These are phyloP conservation scores for Cryptocheilus praepositus DNA, from an alignment of 2,888 invertebrate species.

Conservation along the genomic window DNA sequence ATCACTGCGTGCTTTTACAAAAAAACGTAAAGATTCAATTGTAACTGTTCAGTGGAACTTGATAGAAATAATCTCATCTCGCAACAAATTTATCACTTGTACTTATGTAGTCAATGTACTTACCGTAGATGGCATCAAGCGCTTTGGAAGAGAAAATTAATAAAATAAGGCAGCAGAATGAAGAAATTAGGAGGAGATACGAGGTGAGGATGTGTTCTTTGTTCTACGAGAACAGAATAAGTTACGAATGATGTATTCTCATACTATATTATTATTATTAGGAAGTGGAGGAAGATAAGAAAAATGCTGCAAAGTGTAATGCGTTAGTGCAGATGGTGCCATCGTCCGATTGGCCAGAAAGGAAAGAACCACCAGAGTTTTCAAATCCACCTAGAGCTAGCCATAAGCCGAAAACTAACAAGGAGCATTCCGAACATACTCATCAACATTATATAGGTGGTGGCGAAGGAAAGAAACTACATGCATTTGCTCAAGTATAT, in stretches of 20 bases:
- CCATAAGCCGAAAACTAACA: slow-evolving; percentile 51
- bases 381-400: slow-evolving; percentile 53
- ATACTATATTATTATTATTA: slow-evolving; percentile 29
- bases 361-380: slow-evolving; percentile 71
- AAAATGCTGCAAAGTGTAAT: slow-evolving; percentile 73
- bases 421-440: slow-evolving; percentile 53
- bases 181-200: slow-evolving; percentile 69
- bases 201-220: slow-evolving; percentile 53
- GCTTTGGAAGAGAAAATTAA: slow-evolving; percentile 70
- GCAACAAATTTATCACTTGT: too few species aligned
- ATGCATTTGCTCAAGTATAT: slow-evolving; percentile 64
- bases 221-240: background rate
- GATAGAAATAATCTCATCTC: too few species aligned
- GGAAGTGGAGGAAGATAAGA: slow-evolving; percentile 75
- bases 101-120: too few species aligned
- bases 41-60: background rate
- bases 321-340: slow-evolving; percentile 73
- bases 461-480: slow-evolving; percentile 63
- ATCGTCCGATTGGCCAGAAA: slow-evolving; percentile 73
- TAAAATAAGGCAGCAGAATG: slow-evolving; percentile 70
- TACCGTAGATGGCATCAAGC: slow-evolving; percentile 61
- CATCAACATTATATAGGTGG: slow-evolving; percentile 58
- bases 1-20: too few species aligned
- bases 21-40: background rate
- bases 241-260: background rate